Percentiles rank a stretch among this genome's conserved stretches.
Evolutionary conservation across 1,140 invertebrate species (phyloP).

Genomic region (Dysdera silvatica): DNA sequence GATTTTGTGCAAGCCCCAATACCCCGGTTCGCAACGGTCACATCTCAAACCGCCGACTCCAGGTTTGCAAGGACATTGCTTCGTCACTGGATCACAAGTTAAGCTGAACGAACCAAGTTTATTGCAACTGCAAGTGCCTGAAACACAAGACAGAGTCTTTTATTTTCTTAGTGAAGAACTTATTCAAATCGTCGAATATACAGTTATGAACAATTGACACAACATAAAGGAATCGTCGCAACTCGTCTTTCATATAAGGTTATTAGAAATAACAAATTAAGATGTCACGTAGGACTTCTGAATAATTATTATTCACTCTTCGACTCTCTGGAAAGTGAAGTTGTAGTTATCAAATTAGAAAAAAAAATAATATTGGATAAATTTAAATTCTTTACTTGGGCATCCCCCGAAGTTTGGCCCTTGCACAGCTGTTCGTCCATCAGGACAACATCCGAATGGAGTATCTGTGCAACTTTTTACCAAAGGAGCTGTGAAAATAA

Average conservation of each 20-base stretch:
- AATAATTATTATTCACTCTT: neutral
- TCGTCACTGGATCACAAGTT: slow-evolving; percentile 67
- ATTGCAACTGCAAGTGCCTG: slow-evolving; percentile 46
- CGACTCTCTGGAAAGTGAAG: neutral
- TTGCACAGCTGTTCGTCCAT: slow-evolving; percentile 66
- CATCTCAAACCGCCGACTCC: slow-evolving; percentile 81
- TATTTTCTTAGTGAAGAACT: neutral
- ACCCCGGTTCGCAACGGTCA: slow-evolving; percentile 71
- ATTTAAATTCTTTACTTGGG: slow-evolving; percentile 47
- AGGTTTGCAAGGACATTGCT: slow-evolving; percentile 75
- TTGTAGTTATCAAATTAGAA: neutral
- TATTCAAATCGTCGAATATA: neutral
- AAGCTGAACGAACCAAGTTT: slow-evolving; percentile 50
- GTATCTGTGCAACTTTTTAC: slow-evolving; percentile 35
- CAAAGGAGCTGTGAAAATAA: slow-evolving; percentile 65
- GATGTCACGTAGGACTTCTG: neutral
- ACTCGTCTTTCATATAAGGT: neutral
- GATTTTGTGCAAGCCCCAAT: slow-evolving; percentile 80
- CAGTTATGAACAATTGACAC: neutral
- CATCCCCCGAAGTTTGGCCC: slow-evolving; percentile 71
- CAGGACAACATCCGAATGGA: slow-evolving; percentile 62
- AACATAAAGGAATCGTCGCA: neutral
- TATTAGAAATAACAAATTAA: neutral
- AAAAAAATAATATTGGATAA: slow-evolving; percentile 36
- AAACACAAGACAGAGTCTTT: neutral